These are phyloP conservation scores for Acanthopleura granulata DNA, from an alignment of 2,888 invertebrate species.

Conservation along the genomic window DNA sequence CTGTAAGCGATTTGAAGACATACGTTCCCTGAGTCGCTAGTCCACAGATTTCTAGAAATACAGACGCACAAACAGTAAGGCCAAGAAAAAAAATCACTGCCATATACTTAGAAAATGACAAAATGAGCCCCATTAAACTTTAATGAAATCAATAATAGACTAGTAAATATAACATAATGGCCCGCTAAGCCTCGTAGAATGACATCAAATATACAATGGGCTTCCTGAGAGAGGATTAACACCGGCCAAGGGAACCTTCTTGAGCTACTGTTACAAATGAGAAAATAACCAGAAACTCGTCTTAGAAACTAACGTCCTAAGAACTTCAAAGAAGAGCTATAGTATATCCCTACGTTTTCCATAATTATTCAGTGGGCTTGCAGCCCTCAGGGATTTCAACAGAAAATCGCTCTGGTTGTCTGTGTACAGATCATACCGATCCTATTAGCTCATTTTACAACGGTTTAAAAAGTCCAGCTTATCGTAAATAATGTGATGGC, in stretches of 20 bases:
- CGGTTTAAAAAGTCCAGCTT: too few relatives aligned
- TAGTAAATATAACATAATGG: conserved; percentile 2
- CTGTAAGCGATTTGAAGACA: not conserved
- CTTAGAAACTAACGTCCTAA: not conserved
- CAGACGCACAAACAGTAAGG: too few relatives aligned
- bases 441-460: not conserved
- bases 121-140: conserved; percentile 10
- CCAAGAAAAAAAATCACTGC: not conserved
- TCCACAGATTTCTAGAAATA: too few relatives aligned
- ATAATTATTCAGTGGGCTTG: too few relatives aligned
- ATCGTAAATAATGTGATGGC: too few relatives aligned
- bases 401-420: too few relatives aligned
- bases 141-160: conserved; percentile 7
- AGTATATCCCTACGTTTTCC: too few relatives aligned
- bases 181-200: not conserved
- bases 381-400: too few relatives aligned
- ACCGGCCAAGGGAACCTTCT: not conserved
- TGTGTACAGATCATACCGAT: too few relatives aligned
- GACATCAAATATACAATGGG: not conserved
- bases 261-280: not conserved
- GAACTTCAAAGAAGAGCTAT: not conserved
- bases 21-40: not conserved
- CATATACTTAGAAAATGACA: conserved; percentile 5
- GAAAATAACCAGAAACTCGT: not conserved
- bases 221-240: not conserved